Conservation (phyloP, 2,113 vertebrate genomes). For the Sorex fumeus region DNA sequence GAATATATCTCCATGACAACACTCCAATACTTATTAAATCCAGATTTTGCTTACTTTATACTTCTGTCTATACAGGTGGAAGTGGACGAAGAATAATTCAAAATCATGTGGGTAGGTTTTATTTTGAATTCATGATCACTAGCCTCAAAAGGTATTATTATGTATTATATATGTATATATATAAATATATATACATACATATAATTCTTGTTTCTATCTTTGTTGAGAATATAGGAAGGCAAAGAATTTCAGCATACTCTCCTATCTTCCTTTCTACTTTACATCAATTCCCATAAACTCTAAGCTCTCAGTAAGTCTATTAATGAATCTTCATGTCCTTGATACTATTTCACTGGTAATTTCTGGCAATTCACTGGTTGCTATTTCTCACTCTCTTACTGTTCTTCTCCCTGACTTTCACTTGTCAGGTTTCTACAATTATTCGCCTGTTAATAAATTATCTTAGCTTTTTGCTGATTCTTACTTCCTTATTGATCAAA, state of each 20-base stretch:
- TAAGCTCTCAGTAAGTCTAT: background rate
- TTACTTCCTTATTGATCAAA: background rate
- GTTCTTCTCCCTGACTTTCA: background rate
- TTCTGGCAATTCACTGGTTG: background rate
- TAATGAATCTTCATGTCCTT: background rate
- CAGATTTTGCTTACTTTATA: background rate
- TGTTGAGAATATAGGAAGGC: background rate
- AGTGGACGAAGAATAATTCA: background rate
- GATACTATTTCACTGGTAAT: background rate
- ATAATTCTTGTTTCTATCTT: background rate
- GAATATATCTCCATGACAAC: background rate
- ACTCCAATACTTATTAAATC: background rate
- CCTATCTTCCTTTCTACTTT: background rate
- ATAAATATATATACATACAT: too few species aligned
- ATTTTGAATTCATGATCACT: slow-evolving; percentile 51
- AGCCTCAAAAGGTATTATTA: background rate
- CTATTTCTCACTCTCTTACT: too few species aligned
- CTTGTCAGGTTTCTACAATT: background rate
- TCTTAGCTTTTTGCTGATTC: background rate
- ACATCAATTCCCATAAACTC: background rate
- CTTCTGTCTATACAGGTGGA: background rate
- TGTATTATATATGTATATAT: too few species aligned
- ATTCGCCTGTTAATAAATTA: background rate
- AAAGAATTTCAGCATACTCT: background rate
- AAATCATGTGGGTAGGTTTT: slow-evolving; percentile 16